A percentile compares a stretch with the other conserved stretches of the same genome.
Evolutionary conservation across 2,113 vertebrate genomes (phyloP).

Genomic region (Chrysemys picta): DNA sequence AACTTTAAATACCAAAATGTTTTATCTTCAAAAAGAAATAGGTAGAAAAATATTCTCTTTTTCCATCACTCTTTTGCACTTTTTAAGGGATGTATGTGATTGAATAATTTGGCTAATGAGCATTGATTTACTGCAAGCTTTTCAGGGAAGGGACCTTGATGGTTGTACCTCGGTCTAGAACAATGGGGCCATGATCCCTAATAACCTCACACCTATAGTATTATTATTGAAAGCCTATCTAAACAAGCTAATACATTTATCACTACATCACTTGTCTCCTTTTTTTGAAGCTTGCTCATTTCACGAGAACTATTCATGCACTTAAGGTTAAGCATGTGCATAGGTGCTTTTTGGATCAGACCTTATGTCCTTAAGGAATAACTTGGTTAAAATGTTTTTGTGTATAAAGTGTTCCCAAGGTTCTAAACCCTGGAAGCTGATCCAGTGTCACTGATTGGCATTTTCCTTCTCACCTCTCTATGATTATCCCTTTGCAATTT

Average conservation of each 20-base stretch:
- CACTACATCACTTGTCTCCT: background rate
- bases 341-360: background rate
- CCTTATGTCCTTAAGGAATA: background rate
- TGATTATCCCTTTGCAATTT: constrained; percentile 20
- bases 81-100: background rate
- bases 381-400: background rate
- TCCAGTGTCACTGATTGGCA: constrained; percentile 3
- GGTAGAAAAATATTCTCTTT: background rate
- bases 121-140: background rate
- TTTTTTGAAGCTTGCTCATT: background rate
- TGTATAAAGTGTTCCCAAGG: background rate
- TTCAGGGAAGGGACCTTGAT: background rate
- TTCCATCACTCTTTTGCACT: background rate
- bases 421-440: background rate
- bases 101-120: background rate
- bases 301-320: background rate
- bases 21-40: background rate
- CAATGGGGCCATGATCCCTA: background rate
- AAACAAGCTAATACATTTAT: background rate
- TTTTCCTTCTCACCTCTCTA: constrained; percentile 35
- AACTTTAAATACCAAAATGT: background rate
- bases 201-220: too few relatives aligned
- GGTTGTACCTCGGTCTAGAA: background rate
- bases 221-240: background rate
- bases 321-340: background rate